Evolutionary conservation across 2,797 vertebrate species (phyloP), one percentile per base, ranked within the genome.

Genomic region (Oophaga sylvatica): DNA sequence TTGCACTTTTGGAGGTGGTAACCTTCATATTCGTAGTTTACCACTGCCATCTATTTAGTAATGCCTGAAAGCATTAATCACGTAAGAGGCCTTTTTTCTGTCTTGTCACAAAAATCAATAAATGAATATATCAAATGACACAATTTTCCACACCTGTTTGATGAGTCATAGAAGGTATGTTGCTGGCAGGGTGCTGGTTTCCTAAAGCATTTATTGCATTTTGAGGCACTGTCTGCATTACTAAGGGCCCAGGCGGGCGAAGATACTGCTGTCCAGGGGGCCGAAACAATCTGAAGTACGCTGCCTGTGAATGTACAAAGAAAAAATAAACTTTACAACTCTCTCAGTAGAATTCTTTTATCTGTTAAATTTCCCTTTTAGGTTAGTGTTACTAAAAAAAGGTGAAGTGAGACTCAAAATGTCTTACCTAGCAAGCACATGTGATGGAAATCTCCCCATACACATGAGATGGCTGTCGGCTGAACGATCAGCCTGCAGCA

Each of bases 271-370:
- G 88, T 29, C 98, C 98, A 0, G 98, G 97, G 97, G 63, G 98
- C 97, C 0, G 98, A 98, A 86, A 99, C 98, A 16, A 99, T 99
- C 93, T 99, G 98, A 76, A 99, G 97, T 85, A 99, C 98, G 83
- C 98, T 99, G 81, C 98, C 98, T 99, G 93, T 86, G 92, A 57
- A 0, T 19, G 62, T 53, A 78, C 2, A 26, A 65, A 75, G 1
- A 35, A 53, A 56, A 56, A 26, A 2, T 2, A 77, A 56, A 48
- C 17, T 8, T n/a, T 76, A 13, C 12, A 20, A 45, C 53, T 12
- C 13, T 48, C 11, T n/a, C n/a, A 45, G 35, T 5, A 45, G 31
- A 41, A 17, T 19, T 71, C 29, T 3, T 41, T 41, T 22, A 73
- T 11, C 8, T 41, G 35, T 45, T 8, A 73, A 19, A 7, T 53